A percentile compares a stretch with the other conserved stretches of the same genome.
Evolutionary conservation across 2,888 invertebrate genomes (phyloP).

Genomic region (Drosophila antonietae): DNA sequence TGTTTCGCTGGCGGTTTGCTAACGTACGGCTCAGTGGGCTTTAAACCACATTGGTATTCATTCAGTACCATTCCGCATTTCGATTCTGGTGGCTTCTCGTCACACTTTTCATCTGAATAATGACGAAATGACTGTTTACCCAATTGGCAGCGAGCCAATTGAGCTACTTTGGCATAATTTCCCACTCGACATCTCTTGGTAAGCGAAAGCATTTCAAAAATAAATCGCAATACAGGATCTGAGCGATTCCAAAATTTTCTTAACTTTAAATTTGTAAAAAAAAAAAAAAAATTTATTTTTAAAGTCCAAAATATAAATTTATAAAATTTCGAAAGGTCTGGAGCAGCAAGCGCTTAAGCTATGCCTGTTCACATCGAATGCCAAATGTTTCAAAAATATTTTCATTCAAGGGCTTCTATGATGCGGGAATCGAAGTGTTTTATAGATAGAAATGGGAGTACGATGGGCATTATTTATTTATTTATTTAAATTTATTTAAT

Average conservation of each 20-base stretch:
- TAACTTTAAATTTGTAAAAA: conserved; percentile 3
- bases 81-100: conserved; percentile 2
- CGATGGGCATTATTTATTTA: background rate
- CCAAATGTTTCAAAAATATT: too few relatives aligned
- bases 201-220: conserved; percentile 10
- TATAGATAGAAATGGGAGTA: background rate
- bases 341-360: background rate
- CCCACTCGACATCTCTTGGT: background rate
- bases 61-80: conserved; percentile 28
- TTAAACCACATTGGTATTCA: conserved; percentile 28
- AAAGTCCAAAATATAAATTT: background rate
- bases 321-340: background rate
- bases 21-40: background rate
- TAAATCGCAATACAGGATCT: background rate
- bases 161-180: background rate
- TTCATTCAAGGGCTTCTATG: background rate
- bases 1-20: background rate
- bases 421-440: background rate
- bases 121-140: conserved; percentile 9
- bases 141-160: background rate
- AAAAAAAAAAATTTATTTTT: background rate
- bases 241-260: background rate
- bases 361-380: background rate
- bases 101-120: conserved; percentile 14
- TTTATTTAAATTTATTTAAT: too few relatives aligned